Base-by-base conservation (phyloP, 2,888 invertebrate genomes). In the Lapara coniferarum region DNA sequence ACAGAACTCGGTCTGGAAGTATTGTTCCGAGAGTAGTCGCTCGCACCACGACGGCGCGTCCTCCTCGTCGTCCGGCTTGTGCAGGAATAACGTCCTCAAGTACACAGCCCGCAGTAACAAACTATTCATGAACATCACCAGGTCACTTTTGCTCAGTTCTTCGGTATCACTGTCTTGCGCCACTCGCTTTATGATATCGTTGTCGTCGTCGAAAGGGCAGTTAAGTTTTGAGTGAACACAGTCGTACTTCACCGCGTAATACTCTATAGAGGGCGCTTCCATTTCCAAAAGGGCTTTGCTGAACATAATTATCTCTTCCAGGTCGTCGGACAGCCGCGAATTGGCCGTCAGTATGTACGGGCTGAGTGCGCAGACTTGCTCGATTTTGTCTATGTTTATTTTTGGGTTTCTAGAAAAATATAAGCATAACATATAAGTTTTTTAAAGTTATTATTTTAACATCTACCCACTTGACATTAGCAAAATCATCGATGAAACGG, bases 171-270 rank as follows among this genome's bases (percentile, higher is more conserved):
- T 72, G 12, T 82, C 77, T 0, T 70, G 63, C 0, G 80, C 72
- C 0, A 88, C 74, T 0, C 66, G 56, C 37, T 73, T 72, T 0
- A 82, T 77, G 46, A 74, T 58, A 0, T 80, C 78, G 66, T 81
- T 77, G 71, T 82, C 81, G 66, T 84, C 84, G 10, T 77, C 83
- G 71, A 85, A 78, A 0, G 86, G 84, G 46, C 90, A 89, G 78
- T 78, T 84, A 4, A 92, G 77, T 16, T 77, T 75, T 0, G 79
- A 77, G 56, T 73, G 74, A 4, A 89, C 80, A 66, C 83, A 81
- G 69, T 83, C 83, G 72, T 80, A 75, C 0, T 85, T 76, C 10
- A 86, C 63, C 3, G 87, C 89, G 73, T 58, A 77, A 8, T 74
- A 56, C 46, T 79, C 78, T 0, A 81, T 66, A 0, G 56, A 44